Base-by-base conservation (phyloP, 1,140 invertebrate genomes). In the Diachasmimorpha longicaudata region DNA sequence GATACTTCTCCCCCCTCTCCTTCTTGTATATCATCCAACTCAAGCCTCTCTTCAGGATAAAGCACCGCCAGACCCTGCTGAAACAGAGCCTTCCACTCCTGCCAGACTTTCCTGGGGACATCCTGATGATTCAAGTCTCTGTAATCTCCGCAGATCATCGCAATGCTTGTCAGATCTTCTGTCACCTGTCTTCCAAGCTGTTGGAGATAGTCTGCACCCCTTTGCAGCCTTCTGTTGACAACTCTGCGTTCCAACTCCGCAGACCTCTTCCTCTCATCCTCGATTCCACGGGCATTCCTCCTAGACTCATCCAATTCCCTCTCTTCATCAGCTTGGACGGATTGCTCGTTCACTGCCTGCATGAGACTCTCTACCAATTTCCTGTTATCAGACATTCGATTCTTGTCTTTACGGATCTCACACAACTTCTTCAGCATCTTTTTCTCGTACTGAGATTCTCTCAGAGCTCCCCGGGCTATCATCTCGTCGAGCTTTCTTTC, bases 381-480 rank as follows among this genome's bases (percentile, higher is more conserved):
- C 80, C 90, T 87, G 79, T 92, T 92, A 69, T 88, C 83, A 0
- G 87, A 78, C 71, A 93, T 88, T 72, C 88, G 86, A 11, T 90
- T 85, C 37, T 89, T 90, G 78, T 91, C 87, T 36, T 91, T 85
- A 19, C 90, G 89, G 0, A 92, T 89, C 79, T 92, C 90, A 81
- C 90, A 89, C 42, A 93, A 82, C 84, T 92, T 91, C 37, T 88
- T 89, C 37, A 90, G 86, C 83, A 93, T 91, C 83, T 91, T 90
- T 80, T 92, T 93, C 77, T 93, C 92, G 81, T 92, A 92, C 25
- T 89, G 85, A 1, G 91, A 92, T 70, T 93, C 88, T 78, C 90
- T 90, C 77, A 92, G 81, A 4, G 92, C 86, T 77, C 90, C 91
- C 72, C 89, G 87, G 0, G 89, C 89, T 14, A 91, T 82, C n/a